Percentiles rank a stretch among this genome's conserved stretches.
Evolutionary conservation across 2,113 vertebrate species (phyloP).

Genomic region (Scopus umbretta): DNA sequence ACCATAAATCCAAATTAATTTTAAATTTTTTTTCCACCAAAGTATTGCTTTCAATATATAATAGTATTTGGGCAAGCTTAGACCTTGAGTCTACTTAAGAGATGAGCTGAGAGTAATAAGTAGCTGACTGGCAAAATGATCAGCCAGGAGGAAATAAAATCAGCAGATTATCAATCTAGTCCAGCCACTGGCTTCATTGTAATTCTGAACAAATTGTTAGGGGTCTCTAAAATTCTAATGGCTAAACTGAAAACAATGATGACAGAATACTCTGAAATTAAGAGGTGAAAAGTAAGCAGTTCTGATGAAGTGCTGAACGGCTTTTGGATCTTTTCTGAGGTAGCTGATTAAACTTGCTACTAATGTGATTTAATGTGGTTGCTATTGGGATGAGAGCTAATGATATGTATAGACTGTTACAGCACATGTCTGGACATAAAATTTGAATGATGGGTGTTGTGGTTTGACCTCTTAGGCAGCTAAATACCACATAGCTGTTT

Average conservation of each 20-base stretch:
- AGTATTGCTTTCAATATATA: not conserved
- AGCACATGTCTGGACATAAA: not conserved
- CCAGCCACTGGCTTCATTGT: not conserved
- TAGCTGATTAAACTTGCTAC: not conserved
- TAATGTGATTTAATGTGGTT: not conserved
- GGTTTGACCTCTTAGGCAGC: too few relatives aligned
- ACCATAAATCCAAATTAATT: accelerated
- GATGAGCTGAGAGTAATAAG: not conserved
- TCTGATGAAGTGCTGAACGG: not conserved
- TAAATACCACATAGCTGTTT: too few relatives aligned
- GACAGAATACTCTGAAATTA: not conserved
- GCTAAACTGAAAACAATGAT: not conserved
- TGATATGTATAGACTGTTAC: not conserved
- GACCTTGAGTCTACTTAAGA: not conserved
- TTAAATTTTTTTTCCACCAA: not conserved
- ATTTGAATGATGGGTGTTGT: not conserved
- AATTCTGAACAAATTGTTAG: not conserved
- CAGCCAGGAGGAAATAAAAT: not conserved
- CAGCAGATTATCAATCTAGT: not conserved
- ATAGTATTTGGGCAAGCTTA: not conserved
- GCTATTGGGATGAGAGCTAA: not conserved
- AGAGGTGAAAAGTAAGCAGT: not conserved
- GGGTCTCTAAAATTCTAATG: not conserved
- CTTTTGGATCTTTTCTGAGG: not conserved
- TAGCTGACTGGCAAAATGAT: not conserved